A percentile compares a stretch with the other conserved stretches of the same genome.
phyloP scores from a whole-genome alignment of 2,113 vertebrate species.

The Pelusios castaneus region DNA sequence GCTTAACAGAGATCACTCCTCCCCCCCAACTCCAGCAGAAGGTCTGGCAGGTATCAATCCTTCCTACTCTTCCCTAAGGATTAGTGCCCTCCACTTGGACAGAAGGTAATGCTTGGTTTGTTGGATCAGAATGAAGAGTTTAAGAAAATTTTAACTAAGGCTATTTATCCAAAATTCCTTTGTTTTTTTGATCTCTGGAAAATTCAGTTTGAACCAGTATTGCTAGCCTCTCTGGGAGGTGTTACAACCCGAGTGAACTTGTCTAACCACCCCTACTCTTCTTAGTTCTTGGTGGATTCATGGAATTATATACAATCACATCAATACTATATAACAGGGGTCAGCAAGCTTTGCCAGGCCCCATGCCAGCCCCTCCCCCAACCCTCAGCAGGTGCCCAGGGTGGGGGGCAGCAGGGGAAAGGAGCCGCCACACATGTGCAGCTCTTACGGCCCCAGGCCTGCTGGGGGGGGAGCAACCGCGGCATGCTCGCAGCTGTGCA shows the following conservation, averaged over 20 bases:
- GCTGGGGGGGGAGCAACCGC: too few species aligned
- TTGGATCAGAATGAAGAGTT: not conserved
- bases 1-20: not conserved
- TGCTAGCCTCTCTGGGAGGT: not conserved
- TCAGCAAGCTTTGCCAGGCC: too few species aligned
- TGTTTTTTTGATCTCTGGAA: not conserved
- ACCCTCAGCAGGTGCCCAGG: too few species aligned
- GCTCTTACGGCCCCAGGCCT: too few species aligned
- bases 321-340: not conserved
- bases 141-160: not conserved
- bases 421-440: too few species aligned
- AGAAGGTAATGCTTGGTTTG: not conserved
- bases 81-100: not conserved
- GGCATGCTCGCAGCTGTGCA: too few species aligned
- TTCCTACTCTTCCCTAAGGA: not conserved
- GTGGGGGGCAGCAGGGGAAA: too few species aligned
- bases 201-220: not conserved
- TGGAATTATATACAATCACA: not conserved
- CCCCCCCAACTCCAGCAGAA: not conserved
- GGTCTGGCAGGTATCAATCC: not conserved
- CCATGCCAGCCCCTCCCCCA: too few species aligned
- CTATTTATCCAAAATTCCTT: not conserved
- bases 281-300: not conserved
- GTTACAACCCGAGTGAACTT: not conserved
- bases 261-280: not conserved